Evolutionary conservation across 2,113 vertebrate species (phyloP).

Genomic region (Dicerorhinus sumatrensis): DNA sequence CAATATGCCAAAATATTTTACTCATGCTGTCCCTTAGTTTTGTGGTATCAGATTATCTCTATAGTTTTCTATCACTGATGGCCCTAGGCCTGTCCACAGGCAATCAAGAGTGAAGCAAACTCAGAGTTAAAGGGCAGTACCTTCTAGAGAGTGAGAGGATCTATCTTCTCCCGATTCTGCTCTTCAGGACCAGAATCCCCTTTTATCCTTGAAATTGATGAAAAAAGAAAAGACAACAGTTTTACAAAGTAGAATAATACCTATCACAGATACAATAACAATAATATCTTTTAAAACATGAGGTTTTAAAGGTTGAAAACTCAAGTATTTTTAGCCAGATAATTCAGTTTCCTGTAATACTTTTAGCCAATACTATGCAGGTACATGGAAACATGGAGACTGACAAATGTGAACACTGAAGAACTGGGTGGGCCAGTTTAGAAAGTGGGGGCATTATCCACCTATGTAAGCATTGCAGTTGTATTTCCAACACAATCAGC

Average conservation of each 20-base stretch:
- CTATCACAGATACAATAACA: not conserved
- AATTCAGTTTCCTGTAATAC: not conserved
- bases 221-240: not conserved
- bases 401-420: conserved; percentile 39
- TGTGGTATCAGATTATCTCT: not conserved
- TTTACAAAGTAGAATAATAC: not conserved
- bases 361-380: not conserved
- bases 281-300: not conserved
- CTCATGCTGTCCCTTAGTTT: not conserved
- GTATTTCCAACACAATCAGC: conserved; percentile 70
- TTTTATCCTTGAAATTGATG: not conserved
- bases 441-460: conserved; percentile 10
- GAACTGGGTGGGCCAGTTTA: not conserved
- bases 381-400: not conserved
- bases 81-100: not conserved
- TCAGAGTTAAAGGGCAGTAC: not conserved
- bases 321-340: not conserved
- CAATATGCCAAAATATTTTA: not conserved
- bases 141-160: not conserved
- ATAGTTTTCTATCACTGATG: not conserved
- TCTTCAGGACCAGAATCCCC: not conserved
- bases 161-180: not conserved
- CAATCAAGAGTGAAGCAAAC: not conserved
- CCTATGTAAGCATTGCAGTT: not conserved
- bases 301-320: not conserved